Evolutionary conservation across 1,140 invertebrate species (phyloP).

Genomic region (Aphidius gifuensis): DNA sequence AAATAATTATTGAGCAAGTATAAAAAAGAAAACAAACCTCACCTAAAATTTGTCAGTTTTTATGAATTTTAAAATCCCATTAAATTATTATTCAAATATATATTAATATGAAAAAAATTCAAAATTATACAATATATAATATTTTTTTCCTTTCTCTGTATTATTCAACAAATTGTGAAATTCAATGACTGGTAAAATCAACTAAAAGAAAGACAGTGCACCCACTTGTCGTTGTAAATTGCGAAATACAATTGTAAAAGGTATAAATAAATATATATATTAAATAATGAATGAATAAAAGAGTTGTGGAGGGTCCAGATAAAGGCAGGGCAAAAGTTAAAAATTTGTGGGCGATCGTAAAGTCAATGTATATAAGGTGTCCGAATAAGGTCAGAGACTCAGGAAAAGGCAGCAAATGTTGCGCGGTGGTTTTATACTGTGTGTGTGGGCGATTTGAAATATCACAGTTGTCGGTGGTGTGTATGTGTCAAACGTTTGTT

Average conservation of each 20-base stretch:
- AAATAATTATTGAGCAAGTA: no score
- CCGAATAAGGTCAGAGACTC: constrained; percentile 51
- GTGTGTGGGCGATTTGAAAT: constrained; percentile 42
- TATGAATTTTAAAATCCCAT: no score
- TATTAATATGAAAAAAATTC: no score
- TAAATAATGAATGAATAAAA: constrained; percentile 11
- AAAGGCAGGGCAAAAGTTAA: constrained; percentile 14
- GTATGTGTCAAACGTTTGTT: background rate
- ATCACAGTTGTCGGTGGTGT: constrained; percentile 17
- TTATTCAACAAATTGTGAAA: no score
- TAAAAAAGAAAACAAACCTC: no score
- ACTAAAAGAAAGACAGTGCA: constrained; percentile 3
- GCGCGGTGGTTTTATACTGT: background rate
- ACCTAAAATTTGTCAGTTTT: no score
- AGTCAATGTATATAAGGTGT: constrained; percentile 41
- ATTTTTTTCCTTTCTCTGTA: no score
- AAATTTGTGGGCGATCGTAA: constrained; percentile 29
- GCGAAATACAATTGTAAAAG: constrained; percentile 16
- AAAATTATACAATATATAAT: no score
- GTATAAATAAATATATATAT: constrained; percentile 23
- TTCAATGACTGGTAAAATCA: no score
- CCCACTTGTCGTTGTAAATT: constrained; percentile 20
- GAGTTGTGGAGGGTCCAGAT: background rate
- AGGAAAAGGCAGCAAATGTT: constrained; percentile 26
- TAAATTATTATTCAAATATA: no score